Base-by-base conservation (phyloP, 1,140 invertebrate species). In the Lordiphosa collinella region DNA sequence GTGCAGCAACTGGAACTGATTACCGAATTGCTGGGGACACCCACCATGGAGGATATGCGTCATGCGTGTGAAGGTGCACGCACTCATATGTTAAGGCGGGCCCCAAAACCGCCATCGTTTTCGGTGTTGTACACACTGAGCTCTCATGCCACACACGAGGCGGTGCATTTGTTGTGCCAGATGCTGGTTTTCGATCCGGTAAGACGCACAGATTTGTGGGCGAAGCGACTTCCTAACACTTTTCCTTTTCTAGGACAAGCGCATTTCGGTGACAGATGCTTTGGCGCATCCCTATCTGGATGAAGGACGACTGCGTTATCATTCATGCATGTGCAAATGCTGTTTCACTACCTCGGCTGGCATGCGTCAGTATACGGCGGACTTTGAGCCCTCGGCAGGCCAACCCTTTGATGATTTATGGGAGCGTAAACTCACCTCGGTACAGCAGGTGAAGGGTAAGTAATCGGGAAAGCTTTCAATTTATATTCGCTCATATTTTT, bases 311-410 rank as follows among this genome's bases (percentile, higher is more conserved):
- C 92, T 99, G 63, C 93, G 98, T 75, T 99, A 99, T 91, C 98
- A 99, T 90, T 99, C 98, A 36, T 99, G 98, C 90, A 99, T 99
- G 98, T 99, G 98, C 91, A 95, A 95, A 84, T 99, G 98, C 90
- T 99, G 98, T 91, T 96, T 94, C 88, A 95, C 93, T 71, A 93
- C 92, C 53, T 92, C 92, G 31, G 92, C 92, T 60, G 93, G 93
- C 11, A 91, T 91, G 59, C 91, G 98, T 56, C 95, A 97, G 89
- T 99, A 97, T 90, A 96, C 95, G 50, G 91, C 92, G 25, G 97
- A 99, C 89, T 96, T 99, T 82, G 98, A 99, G 90, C 97, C 97
- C 10, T 93, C 93, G 41, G 95, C 97, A 38, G 92, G 94, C 25
- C 93, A 95, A 88, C 92, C 94, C 41, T 99, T 99, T 90, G 96